Conservation (phyloP, 1,140 invertebrate species). For the Drosophila obscura region DNA sequence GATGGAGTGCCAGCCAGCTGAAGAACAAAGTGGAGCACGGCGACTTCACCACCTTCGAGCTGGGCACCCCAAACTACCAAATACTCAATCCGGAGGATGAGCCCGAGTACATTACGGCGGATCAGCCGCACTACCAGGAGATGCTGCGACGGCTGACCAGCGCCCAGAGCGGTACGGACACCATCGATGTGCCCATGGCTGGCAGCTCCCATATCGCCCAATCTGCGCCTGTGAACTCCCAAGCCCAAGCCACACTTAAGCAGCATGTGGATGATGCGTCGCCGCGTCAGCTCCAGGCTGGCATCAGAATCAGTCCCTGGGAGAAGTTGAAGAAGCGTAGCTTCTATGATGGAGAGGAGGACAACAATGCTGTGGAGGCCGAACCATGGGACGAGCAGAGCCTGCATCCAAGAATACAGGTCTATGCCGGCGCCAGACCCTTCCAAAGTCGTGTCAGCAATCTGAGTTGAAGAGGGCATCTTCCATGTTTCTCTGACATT, state of each 20-base stretch:
- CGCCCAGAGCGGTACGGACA: conserved; percentile 34
- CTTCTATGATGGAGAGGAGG: background rate
- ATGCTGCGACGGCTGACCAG: conserved; percentile 54
- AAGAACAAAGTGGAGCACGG: conserved; percentile 69
- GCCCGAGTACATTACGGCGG: conserved; percentile 71
- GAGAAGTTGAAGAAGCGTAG: conserved; percentile 66
- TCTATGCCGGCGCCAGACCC: conserved; percentile 55
- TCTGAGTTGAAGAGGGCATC: conserved; percentile 39
- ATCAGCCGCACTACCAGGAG: conserved; percentile 72
- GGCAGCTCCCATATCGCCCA: background rate
- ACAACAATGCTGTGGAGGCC: conserved; percentile 5
- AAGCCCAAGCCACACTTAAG: no score
- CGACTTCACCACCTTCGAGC: conserved; percentile 70
- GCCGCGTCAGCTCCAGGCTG: no score
- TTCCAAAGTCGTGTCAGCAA: conserved; percentile 59
- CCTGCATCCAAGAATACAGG: conserved; percentile 31
- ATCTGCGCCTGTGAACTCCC: no score
- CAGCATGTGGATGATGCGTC: no score
- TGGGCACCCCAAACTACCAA: conserved; percentile 71
- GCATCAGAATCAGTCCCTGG: conserved; percentile 7
- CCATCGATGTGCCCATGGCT: conserved; percentile 53
- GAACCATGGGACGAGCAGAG: background rate
- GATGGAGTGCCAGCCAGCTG: conserved; percentile 49
- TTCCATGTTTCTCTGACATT: background rate
- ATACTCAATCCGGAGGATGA: conserved; percentile 74